Evolutionary conservation across 2,888 invertebrate species (phyloP).

Genomic region (Macrophya alboannulata): DNA sequence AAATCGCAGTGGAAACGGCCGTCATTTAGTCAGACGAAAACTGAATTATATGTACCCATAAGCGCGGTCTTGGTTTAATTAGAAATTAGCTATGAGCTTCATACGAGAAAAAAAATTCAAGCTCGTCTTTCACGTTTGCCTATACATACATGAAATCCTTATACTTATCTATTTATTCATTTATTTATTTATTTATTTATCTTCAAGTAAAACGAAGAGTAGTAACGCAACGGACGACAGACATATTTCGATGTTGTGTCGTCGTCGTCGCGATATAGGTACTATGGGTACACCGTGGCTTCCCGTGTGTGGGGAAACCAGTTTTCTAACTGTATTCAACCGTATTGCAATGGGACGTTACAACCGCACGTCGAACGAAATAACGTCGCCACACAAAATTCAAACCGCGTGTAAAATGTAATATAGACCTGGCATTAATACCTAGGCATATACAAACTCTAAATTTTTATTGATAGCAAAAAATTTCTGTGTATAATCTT

Average conservation of each 20-base stretch:
- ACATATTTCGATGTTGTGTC: constrained; percentile 16
- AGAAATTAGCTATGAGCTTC: background rate
- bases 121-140: background rate
- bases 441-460: background rate
- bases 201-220: background rate
- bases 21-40: background rate
- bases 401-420: background rate
- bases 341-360: constrained; percentile 55
- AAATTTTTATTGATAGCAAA: background rate
- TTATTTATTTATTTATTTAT: background rate
- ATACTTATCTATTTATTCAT: background rate
- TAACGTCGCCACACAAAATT: constrained; percentile 25
- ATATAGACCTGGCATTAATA: background rate
- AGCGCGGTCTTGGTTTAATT: background rate
- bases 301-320: constrained; percentile 67
- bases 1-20: background rate
- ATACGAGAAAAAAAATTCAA: background rate
- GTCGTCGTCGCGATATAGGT: constrained; percentile 1
- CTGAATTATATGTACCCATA: background rate
- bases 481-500: too few relatives aligned
- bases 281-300: background rate
- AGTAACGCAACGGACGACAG: background rate
- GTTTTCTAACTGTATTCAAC: constrained; percentile 75
- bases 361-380: constrained; percentile 45
- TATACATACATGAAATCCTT: background rate